Base-by-base conservation (phyloP, 1,140 invertebrate genomes). In the Zaprionus davidi region DNA sequence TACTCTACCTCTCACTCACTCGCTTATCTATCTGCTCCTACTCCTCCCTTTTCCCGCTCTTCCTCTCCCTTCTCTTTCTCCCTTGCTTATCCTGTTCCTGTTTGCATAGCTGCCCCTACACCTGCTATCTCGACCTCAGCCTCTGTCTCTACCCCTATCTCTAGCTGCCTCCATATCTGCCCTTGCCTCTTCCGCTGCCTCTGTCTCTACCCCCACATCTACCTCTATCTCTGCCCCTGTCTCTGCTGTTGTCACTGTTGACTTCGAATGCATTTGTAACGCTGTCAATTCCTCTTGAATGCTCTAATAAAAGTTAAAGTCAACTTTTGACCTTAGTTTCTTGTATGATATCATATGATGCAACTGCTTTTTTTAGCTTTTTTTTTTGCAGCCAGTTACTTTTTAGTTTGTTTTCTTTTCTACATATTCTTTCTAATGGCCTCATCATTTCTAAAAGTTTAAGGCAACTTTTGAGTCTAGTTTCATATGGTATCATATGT, bases 241-340 rank as follows among this genome's bases (percentile, higher is more conserved):
- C 15, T 41, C 38, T n/a, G 13, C 38, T 13, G 15, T 5, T 44
- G 36, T 38, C 36, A 13, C 41, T 46, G 41, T 20, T 22, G 20
- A 9, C 20, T 20, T 12, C 49, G n/a, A 75, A 67, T 71, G 72
- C 72, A 75, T 75, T 75, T 36, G 59, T 34, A 49, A 49, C 53
- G 68, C 44, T 69, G 38, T 34, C 71, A 62, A 57, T 71, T 63
- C 15, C 53, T 71, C 41, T 58, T 38, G 63, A 75, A 71, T 75
- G 44, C 72, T 58, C 72, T 58, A 36, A 15, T 38, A 34, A 51
- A 36, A 62, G 66, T 62, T 69, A 31, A 46, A 62, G 12, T 49
- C 36, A 46, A 74, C 31, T 34, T 69, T 51, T 5, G 24, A 26
- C 31, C 24, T 17, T 15, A 55, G 49, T 20, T 56, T 28, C 31